Conservation (phyloP, 1,140 invertebrate species). For the Heliconius eleuchia region DNA sequence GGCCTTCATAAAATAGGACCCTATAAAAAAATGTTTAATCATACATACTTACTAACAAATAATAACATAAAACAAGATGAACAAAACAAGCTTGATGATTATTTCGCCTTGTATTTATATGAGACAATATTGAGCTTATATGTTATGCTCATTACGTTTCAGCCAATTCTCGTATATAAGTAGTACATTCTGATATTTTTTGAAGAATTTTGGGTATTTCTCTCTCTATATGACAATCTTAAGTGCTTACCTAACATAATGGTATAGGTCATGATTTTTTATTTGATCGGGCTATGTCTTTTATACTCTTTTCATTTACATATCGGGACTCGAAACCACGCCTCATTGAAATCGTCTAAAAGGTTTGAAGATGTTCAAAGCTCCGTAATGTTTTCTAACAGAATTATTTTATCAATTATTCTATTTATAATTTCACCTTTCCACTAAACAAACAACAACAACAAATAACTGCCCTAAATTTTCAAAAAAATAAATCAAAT, state of each 20-base stretch:
- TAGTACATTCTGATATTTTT: not conserved
- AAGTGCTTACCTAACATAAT: no score
- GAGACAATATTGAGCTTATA: not conserved
- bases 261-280: no score
- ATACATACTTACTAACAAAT: not conserved
- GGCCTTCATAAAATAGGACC: not conserved
- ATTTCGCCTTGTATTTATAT: not conserved
- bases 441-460: not conserved
- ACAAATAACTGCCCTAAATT: not conserved
- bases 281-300: no score
- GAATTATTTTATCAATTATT: not conserved
- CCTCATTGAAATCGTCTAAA: no score
- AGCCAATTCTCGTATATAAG: not conserved
- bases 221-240: no score
- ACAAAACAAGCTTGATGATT: not conserved
- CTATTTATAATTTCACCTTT: not conserved
- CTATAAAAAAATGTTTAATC: not conserved
- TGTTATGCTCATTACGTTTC: not conserved
- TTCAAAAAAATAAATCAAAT: not conserved
- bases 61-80: constrained; percentile 1
- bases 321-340: no score
- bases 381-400: no score
- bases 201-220: not conserved
- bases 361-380: no score
- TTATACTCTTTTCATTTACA: no score